These are phyloP conservation scores for Saguinus midas DNA, from an alignment of 2,113 vertebrate species.

Conservation along the genomic window DNA sequence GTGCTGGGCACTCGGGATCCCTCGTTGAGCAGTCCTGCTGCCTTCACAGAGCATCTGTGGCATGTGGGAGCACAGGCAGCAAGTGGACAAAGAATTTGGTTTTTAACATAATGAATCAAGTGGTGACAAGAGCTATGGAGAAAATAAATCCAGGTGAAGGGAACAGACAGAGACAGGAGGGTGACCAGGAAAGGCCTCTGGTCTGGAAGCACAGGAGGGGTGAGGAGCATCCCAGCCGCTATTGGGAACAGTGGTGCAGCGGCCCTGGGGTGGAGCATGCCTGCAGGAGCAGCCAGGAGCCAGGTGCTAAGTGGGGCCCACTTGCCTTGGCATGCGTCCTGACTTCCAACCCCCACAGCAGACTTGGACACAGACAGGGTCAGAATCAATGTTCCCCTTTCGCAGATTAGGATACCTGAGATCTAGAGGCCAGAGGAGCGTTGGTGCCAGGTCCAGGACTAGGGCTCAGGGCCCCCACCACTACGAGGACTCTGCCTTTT, in stretches of 20 bases:
- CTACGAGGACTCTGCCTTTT: background rate
- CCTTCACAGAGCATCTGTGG: too few species aligned
- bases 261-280: background rate
- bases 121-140: background rate
- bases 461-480: background rate
- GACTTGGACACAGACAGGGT: background rate
- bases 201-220: background rate
- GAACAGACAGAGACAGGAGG: background rate
- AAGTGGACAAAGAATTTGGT: background rate
- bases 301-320: background rate
- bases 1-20: accelerated
- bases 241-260: background rate
- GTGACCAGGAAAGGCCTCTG: background rate
- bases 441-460: background rate
- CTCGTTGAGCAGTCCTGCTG: accelerated
- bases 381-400: accelerated
- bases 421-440: background rate
- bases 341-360: too few species aligned
- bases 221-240: accelerated
- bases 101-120: accelerated
- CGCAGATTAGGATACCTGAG: background rate
- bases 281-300: background rate
- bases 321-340: accelerated
- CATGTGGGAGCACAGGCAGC: background rate
- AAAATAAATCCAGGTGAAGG: background rate